Evolutionary conservation across 2,888 invertebrate genomes (phyloP).

Genomic region (Synanthedon andrenaeformis): DNA sequence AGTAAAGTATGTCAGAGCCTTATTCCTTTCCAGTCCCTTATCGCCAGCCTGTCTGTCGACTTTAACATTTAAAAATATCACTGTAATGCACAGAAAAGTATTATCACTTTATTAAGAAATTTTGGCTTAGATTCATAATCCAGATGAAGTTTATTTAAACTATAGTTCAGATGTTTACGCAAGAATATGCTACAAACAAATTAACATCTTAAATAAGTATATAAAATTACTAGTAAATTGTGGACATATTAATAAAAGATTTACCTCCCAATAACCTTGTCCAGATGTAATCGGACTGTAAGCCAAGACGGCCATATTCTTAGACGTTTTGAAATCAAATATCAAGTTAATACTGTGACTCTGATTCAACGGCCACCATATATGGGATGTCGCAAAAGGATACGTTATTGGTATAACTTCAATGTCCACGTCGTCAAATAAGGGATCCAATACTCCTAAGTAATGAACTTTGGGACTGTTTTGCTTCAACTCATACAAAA

Average conservation of each 20-base stretch:
- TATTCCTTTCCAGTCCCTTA: too few relatives aligned
- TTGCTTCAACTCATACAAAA: slow-evolving; percentile 87
- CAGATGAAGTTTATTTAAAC: too few relatives aligned
- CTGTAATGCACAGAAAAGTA: too few relatives aligned
- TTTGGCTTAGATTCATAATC: too few relatives aligned
- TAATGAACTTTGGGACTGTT: slow-evolving; percentile 88
- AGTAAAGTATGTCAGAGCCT: too few relatives aligned
- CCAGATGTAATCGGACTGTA: slow-evolving; percentile 84
- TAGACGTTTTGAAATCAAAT: slow-evolving; percentile 89
- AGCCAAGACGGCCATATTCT: slow-evolving; percentile 85
- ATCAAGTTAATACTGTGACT: slow-evolving; percentile 80
- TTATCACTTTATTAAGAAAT: too few relatives aligned
- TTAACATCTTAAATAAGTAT: too few relatives aligned
- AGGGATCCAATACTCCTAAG: slow-evolving; percentile 82
- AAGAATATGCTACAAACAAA: too few relatives aligned
- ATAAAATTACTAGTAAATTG: too few relatives aligned
- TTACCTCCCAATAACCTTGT: slow-evolving; percentile 89
- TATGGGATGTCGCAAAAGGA: slow-evolving; percentile 90
- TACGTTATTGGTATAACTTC: slow-evolving; percentile 91
- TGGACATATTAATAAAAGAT: slow-evolving; percentile 7
- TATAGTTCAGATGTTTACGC: too few relatives aligned
- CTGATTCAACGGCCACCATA: slow-evolving; percentile 87
- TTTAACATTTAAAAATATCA: too few relatives aligned
- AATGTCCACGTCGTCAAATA: slow-evolving; percentile 86
- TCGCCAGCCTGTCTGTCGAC: too few relatives aligned